A percentile compares a stretch with the other conserved stretches of the same genome.
phyloP scores from a whole-genome alignment of 2,888 invertebrate genomes.

The Anarsia innoxiella region DNA sequence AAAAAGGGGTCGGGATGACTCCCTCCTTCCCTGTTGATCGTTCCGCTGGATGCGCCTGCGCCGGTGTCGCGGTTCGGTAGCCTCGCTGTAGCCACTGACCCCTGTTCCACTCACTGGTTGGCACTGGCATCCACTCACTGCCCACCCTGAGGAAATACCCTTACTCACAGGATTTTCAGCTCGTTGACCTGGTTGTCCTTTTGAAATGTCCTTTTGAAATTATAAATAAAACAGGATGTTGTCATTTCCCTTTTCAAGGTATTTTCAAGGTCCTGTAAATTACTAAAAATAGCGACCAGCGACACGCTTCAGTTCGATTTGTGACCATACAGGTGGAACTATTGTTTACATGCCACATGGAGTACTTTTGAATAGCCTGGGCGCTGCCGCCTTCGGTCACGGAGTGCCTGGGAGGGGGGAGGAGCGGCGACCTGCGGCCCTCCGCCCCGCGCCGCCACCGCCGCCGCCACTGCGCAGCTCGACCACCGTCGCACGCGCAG shows the following conservation, averaged over 20 bases:
- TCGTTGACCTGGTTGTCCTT: too few relatives aligned
- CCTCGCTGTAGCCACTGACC: constrained; percentile 44
- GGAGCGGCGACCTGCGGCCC: constrained; percentile 34
- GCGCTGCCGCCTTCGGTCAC: constrained; percentile 28
- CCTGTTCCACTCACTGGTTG: constrained; percentile 14
- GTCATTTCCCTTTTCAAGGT: too few relatives aligned
- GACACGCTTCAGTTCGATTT: constrained; percentile 15
- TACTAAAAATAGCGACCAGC: too few relatives aligned
- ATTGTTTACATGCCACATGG: constrained; percentile 50
- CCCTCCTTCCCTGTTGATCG: constrained; percentile 36
- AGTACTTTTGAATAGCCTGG: constrained; percentile 48
- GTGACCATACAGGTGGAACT: constrained; percentile 48
- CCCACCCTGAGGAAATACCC: constrained; percentile 15
- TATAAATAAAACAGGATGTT: too few relatives aligned
- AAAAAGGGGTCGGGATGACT: too few relatives aligned
- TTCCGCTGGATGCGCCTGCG: constrained; percentile 42
- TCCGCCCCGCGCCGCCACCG: constrained; percentile 23
- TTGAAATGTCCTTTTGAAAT: too few relatives aligned
- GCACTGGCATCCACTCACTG: constrained; percentile 16
- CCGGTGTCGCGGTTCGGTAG: constrained; percentile 42
- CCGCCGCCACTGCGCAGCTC: constrained; percentile 27
- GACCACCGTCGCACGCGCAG: constrained; percentile 65
- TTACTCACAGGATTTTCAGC: constrained; percentile 28
- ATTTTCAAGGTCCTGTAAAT: too few relatives aligned
- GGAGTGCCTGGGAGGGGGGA: constrained; percentile 37